Evolutionary conservation across 1,140 invertebrate species (phyloP).

Genomic region (Drosophila tropicalis): DNA sequence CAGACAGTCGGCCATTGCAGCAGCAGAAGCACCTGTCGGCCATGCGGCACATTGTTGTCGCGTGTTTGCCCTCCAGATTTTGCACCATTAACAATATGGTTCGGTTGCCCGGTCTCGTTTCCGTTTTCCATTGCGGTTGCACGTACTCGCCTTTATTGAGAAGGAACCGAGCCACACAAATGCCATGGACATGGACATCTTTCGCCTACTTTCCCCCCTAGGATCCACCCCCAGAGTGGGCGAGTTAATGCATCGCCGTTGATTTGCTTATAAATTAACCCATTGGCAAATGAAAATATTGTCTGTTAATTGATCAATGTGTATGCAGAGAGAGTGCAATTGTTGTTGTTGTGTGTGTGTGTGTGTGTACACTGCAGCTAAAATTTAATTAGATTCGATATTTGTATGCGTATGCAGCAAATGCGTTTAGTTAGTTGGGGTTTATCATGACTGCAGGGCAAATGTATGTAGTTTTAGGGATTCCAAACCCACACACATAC

Average conservation of each 20-base stretch:
- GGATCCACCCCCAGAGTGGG: constrained; percentile 18
- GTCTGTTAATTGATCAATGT: constrained; percentile 83
- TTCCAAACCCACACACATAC: constrained; percentile 1
- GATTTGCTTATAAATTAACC: constrained; percentile 82
- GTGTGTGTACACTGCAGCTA: constrained; percentile 57
- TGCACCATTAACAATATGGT: constrained; percentile 79
- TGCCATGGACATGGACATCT: background rate
- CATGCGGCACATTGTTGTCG: constrained; percentile 59
- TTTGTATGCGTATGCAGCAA: constrained; percentile 65
- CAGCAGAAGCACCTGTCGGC: constrained; percentile 77
- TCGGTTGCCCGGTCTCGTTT: constrained; percentile 21
- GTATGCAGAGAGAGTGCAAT: constrained; percentile 70
- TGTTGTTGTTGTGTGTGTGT: constrained; percentile 19
- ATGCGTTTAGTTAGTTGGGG: constrained; percentile 42
- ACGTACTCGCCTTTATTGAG: constrained; percentile 10
- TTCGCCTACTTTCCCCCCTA: constrained; percentile 21
- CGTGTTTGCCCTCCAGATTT: constrained; percentile 68
- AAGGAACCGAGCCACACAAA: background rate
- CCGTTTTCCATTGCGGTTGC: constrained; percentile 3
- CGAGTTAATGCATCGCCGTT: constrained; percentile 38
- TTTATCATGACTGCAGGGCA: constrained; percentile 28
- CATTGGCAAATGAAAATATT: constrained; percentile 82
- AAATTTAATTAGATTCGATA: constrained; percentile 78
- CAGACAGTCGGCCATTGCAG: constrained; percentile 71
- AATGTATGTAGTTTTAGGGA: constrained; percentile 1